Evolutionary conservation across 2,113 vertebrate species (phyloP).

Genomic region (Dicentrarchus labrax): DNA sequence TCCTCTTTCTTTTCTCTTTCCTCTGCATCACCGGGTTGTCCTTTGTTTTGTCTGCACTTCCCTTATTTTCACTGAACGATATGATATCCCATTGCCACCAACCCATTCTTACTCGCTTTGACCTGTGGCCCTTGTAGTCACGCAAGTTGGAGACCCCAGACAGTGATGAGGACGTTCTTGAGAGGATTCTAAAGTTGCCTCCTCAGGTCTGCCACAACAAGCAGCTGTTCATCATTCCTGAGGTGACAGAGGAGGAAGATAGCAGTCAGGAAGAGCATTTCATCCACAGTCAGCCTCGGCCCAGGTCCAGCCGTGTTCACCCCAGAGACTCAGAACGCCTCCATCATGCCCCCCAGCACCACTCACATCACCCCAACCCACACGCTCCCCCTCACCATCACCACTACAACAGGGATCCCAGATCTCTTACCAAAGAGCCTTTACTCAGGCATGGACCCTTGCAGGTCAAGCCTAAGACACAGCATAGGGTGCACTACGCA

Average conservation of each 20-base stretch:
- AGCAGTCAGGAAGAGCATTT: conserved; percentile 83
- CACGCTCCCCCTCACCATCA: conserved; percentile 50
- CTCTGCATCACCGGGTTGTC: conserved; percentile 56
- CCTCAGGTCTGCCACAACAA: conserved; percentile 87
- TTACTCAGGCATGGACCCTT: conserved; percentile 44
- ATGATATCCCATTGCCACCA: conserved; percentile 36
- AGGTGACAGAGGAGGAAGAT: conserved; percentile 91
- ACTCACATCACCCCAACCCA: conserved; percentile 36
- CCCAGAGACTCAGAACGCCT: conserved; percentile 46
- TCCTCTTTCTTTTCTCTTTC: conserved; percentile 64
- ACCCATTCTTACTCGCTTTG: conserved; percentile 46
- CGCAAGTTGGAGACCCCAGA: conserved; percentile 87
- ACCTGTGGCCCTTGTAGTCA: conserved; percentile 70
- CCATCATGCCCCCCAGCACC: conserved; percentile 42
- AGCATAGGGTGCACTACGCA: conserved; percentile 74
- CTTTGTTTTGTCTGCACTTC: conserved; percentile 47
- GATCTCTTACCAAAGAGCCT: conserved; percentile 66
- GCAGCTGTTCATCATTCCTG: conserved; percentile 94
- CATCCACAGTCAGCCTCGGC: conserved; percentile 22
- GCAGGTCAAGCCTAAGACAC: conserved; percentile 64
- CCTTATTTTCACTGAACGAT: conserved; percentile 49
- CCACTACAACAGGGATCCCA: conserved; percentile 67
- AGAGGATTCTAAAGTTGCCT: conserved; percentile 91
- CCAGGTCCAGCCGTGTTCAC: conserved; percentile 26
- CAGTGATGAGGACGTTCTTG: conserved; percentile 95